Conservation (phyloP, 2,113 vertebrate species). For the Melospiza georgiana region DNA sequence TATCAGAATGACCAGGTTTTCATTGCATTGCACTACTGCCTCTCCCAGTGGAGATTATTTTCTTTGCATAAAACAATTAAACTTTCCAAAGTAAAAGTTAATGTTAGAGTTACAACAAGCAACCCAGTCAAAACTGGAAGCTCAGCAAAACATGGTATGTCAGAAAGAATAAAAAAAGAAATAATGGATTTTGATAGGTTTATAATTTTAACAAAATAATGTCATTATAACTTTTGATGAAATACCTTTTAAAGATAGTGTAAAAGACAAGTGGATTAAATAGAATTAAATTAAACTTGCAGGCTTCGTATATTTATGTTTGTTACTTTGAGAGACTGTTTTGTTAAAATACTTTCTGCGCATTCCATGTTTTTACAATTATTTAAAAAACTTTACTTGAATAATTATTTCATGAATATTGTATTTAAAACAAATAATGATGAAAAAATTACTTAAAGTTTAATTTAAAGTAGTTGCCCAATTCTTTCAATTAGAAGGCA, state of each 20-base stretch:
- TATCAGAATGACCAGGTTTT: not conserved
- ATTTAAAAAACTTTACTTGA: not conserved
- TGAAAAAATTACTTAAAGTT: not conserved
- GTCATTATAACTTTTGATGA: not conserved
- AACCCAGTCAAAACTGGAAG: not conserved
- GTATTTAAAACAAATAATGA: not conserved
- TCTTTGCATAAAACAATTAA: not conserved
- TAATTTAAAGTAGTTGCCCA: not conserved
- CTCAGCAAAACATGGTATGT: fast-evolving
- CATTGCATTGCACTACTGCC: not conserved
- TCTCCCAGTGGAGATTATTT: not conserved
- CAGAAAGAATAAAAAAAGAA: not conserved
- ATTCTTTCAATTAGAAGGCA: not conserved
- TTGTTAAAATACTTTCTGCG: not conserved
- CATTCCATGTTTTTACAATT: not conserved
- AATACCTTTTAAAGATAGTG: not conserved
- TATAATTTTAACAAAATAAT: not conserved
- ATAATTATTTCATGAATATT: not conserved
- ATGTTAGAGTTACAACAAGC: not conserved
- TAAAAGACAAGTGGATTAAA: not conserved
- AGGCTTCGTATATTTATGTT: not conserved
- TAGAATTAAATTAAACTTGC: not conserved
- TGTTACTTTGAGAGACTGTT: not conserved
- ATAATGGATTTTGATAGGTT: not conserved
- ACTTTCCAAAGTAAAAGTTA: not conserved